Evolutionary conservation across 2,888 invertebrate species (phyloP), one percentile per base, ranked within the genome.

Genomic region (Acheta domesticus): DNA sequence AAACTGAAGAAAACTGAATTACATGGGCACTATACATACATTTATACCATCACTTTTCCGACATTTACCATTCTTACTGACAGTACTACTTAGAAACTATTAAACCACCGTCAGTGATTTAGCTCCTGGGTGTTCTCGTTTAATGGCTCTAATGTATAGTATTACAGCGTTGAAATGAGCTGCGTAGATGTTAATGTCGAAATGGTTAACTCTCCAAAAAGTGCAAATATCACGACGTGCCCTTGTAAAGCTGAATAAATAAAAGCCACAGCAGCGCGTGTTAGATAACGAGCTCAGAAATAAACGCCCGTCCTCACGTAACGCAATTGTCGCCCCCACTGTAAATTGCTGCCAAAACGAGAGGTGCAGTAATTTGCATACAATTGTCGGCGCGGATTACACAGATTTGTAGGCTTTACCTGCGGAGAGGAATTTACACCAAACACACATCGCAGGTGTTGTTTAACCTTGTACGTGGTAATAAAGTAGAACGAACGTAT

Each of bases 221-320:
- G 36, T 36, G 36, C 5, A 36, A 36, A 36, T 36, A 36, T 36
- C 36, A 8, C 36, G 8, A 36, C 36, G 36, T 62, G 14, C n/a
- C 62, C 62, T n/a, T n/a, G 62, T n/a, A n/a, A n/a, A n/a, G 14
- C n/a, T 12, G 62, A 62, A 62, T 62, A 62, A 14, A 62, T n/a
- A 62, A 62, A 62, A 62, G 0, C 62, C 62, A 62, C 62, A 62
- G n/a, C 62, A 62, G 14, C 62, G 14, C 62, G 14, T 11, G 62
- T 62, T n/a, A n/a, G 62, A n/a, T 62, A 62, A 62, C 62, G 62
- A 62, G 62, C 62, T 62, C n/a, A n/a, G n/a, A 62, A 62, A 62
- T 62, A 19, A 62, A 62, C 8, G 62, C 62, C 14, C 62, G 14
- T 12, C n/a, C 62, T 14, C 62, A n/a, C 62, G 62, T 14, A 62